Conservation (phyloP, 1,140 invertebrate genomes). For the Drosophila persimilis region DNA sequence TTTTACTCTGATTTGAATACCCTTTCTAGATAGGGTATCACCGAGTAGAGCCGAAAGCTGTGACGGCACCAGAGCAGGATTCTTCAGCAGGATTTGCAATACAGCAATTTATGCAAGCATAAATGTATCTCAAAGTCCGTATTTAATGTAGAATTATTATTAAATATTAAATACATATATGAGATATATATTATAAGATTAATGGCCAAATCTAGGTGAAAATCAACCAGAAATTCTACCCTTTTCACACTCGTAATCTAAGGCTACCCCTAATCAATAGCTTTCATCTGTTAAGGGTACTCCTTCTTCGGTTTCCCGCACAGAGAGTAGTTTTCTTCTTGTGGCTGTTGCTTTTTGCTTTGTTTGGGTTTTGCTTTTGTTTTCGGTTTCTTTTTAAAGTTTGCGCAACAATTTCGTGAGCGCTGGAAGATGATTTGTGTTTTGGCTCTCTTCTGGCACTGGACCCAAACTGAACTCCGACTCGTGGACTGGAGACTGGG, state of each 20-base stretch:
- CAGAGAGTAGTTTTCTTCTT: conserved; percentile 13
- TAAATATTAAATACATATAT: too few relatives aligned
- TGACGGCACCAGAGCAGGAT: too few relatives aligned
- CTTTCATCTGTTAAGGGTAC: not conserved
- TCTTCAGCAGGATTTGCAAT: too few relatives aligned
- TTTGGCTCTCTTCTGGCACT: conserved; percentile 23
- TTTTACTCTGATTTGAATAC: conserved; percentile 72
- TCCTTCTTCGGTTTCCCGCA: not conserved
- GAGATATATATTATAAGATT: too few relatives aligned
- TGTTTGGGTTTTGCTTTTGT: conserved; percentile 44
- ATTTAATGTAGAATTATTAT: too few relatives aligned
- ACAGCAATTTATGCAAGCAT: too few relatives aligned
- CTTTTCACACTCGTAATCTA: too few relatives aligned
- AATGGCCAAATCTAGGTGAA: too few relatives aligned
- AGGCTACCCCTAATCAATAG: too few relatives aligned
- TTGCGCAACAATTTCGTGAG: conserved; percentile 81
- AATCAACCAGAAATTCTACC: too few relatives aligned
- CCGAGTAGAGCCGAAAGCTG: not conserved
- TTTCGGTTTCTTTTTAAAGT: conserved; percentile 64
- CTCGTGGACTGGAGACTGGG: conserved; percentile 35
- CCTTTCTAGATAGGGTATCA: not conserved
- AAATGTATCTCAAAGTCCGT: too few relatives aligned
- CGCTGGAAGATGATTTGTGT: conserved; percentile 82
- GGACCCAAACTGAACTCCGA: conserved; percentile 51
- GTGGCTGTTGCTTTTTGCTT: conserved; percentile 32